Base-by-base conservation (phyloP, 1,140 invertebrate genomes). In the Steinernema feltiae region DNA sequence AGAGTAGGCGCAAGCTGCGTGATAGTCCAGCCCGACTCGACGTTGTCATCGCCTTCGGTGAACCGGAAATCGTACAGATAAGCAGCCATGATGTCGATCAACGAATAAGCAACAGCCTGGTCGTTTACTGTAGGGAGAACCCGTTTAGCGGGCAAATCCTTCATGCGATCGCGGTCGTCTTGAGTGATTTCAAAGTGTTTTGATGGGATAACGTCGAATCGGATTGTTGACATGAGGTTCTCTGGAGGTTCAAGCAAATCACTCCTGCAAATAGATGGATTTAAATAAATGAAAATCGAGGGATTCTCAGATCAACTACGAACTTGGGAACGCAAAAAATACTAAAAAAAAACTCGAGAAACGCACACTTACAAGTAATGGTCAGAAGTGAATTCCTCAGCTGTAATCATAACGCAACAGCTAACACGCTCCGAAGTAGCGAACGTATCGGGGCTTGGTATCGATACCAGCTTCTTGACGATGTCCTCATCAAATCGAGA, bases 11-110 rank as follows among this genome's bases (percentile, higher is more conserved):
- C 15, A 12, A 63, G 24, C 24, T 63, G 12, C 7, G 53, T 7
- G 15, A 63, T 63, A 3, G 53, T 63, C 53, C 53, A 63, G 15
- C 53, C 53, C 2, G 53, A 63, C 24, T 63, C 53, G 7, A 63
- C 53, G 53, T 27, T 17, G 7, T 63, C 53, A 3, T 63, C 53
- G 24, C 53, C 53, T 63, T 63, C 53, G 53, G 7, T 63, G 12
- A 27, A 17, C 53, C 53, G 53, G 53, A 63, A 63, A 63, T 63
- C 53, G 53, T 63, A 63, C 53, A 63, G 24, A 27, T n/a, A 63
- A 21, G 15, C 53, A 3, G 53, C 53, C 12, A 63, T 3, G 53
- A 63, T 63, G 24, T 63, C 53, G 53, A 63, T 63, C 24, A 63
- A 21, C 15, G 53, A 63, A 3, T 27, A 63, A 27, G 53, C 53